Evolutionary conservation across 2,797 vertebrate species (phyloP).

Genomic region (Neostethus bicornis): DNA sequence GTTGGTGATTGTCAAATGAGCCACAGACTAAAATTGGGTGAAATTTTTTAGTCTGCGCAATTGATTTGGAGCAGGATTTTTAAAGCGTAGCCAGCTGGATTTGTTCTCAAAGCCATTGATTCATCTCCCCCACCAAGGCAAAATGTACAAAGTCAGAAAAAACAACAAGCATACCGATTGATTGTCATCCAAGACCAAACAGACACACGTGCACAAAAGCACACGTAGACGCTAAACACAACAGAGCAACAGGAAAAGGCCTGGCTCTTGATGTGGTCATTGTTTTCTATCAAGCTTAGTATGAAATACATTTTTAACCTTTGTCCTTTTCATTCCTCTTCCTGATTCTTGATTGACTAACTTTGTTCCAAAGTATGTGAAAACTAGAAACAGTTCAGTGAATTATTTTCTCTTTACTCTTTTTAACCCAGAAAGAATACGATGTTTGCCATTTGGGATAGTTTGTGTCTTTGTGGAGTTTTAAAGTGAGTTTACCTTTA

Average conservation of each 20-base stretch:
- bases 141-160: constrained; percentile 68
- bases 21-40: neutral
- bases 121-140: constrained; percentile 1
- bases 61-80: neutral
- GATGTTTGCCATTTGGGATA: constrained; percentile 56
- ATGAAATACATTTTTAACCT: constrained; percentile 79
- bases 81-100: constrained; percentile 4
- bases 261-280: constrained; percentile 62
- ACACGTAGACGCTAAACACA: constrained; percentile 57
- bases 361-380: constrained; percentile 48
- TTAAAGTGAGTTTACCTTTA: constrained; percentile 73
- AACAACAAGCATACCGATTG: constrained; percentile 59
- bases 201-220: constrained; percentile 46
- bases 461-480: constrained; percentile 60
- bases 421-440: constrained; percentile 37
- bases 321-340: constrained; percentile 71
- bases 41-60: neutral
- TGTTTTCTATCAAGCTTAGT: constrained; percentile 68
- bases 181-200: constrained; percentile 37
- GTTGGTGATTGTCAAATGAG: neutral
- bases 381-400: constrained; percentile 54
- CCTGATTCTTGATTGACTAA: constrained; percentile 53
- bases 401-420: constrained; percentile 45
- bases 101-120: constrained; percentile 20
- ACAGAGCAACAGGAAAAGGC: constrained; percentile 72